Evolutionary conservation across 2,797 vertebrate genomes (phyloP), one percentile per base, ranked within the genome.

Genomic region (Sebastolobus alascanus): DNA sequence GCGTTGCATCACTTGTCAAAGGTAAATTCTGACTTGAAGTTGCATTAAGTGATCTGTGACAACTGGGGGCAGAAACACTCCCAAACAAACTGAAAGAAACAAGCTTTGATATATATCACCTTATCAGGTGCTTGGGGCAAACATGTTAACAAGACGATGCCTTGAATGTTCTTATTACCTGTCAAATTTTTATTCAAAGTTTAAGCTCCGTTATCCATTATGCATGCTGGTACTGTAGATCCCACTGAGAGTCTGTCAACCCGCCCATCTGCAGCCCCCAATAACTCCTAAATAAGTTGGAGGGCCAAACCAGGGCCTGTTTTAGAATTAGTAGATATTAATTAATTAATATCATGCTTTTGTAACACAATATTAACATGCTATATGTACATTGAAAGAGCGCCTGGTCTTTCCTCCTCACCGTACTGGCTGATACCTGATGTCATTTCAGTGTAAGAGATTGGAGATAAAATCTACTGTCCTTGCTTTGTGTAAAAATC

Each of bases 11-110:
- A 63, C 77, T 90, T 84, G 83, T 92, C 86, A 90, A 87, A 93
- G 85, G 91, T 84, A 82, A 89, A 79, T 87, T 89, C 83, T 71
- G 76, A 84, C 73, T 89, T 77, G 56, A 89, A 79, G 89, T 86
- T 84, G 50, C 73, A 83, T 84, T 29, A 79, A 81, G 69, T 2
- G 14, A 75, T 87, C 71, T 82, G 77, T 83, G 75, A 89, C 73
- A 76, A 84, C 74, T 64, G 29, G 55, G 40, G 79, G 79, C 56
- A 83, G 75, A 84, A 75, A 81, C 68, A 74, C 50, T 77, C 77
- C n/a, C 68, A 82, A 84, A 90, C 73, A 85, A 79, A 87, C 55
- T 69, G 33, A 73, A 72, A 86, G 81, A 79, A 85, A 74, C 65
- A 46, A 9, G 50, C 71, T 87, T 88, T 90, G 79, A 92, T 80